Evolutionary conservation across 2,797 vertebrate species (phyloP), one percentile per base, ranked within the genome.

Genomic region (Rhinatrema bivittatum): DNA sequence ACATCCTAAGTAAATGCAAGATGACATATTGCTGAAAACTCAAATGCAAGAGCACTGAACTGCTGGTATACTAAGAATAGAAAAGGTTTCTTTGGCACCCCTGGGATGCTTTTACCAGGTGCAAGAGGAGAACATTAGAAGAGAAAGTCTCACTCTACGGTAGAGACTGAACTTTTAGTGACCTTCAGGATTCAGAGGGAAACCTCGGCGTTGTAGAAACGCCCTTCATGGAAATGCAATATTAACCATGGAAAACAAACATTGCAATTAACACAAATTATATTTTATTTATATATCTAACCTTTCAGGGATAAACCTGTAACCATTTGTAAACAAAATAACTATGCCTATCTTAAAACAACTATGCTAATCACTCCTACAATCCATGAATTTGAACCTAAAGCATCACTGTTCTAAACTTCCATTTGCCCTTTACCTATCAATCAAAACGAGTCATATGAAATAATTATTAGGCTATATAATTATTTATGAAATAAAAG

Each of bases 401-500:
- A 71, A 50, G 56, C 64, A 60, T 46, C 53, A 42, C 4, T 36
- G 41, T 60, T 58, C 56, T 50, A 41, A 50, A 66, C 56, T 71
- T 62, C 65, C 45, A 4, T 13, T 18, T 72, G 60, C 56, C 60
- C 64, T 70, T 70, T 71, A 42, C 47, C 65, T 53, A 70, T 73
- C 51, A 61, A 60, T 71, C 63, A 63, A 58, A 65, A 56, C 48
- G 50, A 74, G 52, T 57, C 34, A 0, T 43, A 59, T 64, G 58
- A 73, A 67, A 74, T 78, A 76, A 77, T 78, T 65, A 70, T 68
- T 68, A 72, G 54, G 48, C 54, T 41, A 54, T 47, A 50, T 64
- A 72, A 74, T 73, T 73, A 72, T 72, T 76, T 65, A 70, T 55
- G 60, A 64, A 73, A 61, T 49, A 66, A 71, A 65, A 72, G 52